Percentiles rank a stretch among this genome's conserved stretches.
phyloP scores from a whole-genome alignment of 2,797 vertebrate genomes.

The Galagoides demidoff region DNA sequence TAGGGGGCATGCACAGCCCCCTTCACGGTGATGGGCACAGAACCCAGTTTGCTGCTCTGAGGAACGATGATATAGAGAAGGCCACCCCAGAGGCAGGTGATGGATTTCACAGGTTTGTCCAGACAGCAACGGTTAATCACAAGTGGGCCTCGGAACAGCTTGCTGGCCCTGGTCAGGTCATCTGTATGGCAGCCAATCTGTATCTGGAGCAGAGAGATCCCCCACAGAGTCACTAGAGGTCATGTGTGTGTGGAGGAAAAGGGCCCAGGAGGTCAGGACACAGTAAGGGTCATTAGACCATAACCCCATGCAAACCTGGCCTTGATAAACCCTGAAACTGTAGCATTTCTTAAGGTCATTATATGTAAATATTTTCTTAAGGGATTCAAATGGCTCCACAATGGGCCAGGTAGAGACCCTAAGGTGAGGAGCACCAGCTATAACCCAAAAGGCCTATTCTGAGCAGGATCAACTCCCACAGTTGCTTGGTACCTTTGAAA shows the following conservation, averaged over 20 bases:
- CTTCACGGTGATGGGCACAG: conserved; percentile 85
- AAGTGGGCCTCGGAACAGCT: conserved; percentile 89
- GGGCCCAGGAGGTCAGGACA: background rate
- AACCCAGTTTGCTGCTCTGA: conserved; percentile 84
- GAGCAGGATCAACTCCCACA: background rate
- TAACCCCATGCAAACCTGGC: background rate
- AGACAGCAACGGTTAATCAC: conserved; percentile 89
- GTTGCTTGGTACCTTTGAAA: background rate
- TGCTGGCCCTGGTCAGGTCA: conserved; percentile 78
- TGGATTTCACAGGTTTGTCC: conserved; percentile 86
- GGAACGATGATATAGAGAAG: conserved; percentile 93
- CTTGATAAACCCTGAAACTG: background rate
- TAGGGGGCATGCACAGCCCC: conserved; percentile 91
- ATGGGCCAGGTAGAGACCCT: background rate
- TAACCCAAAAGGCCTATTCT: background rate
- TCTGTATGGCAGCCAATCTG: conserved; percentile 95
- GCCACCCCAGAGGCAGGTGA: conserved; percentile 94
- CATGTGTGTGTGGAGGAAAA: background rate
- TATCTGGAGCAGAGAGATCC: conserved; percentile 87
- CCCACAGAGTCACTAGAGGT: background rate
- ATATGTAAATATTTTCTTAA: background rate
- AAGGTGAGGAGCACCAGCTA: background rate
- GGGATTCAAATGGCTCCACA: background rate
- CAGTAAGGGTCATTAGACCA: background rate
- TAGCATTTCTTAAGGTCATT: background rate